Conservation (phyloP, 1,140 invertebrate genomes). For the Rhynchophorus ferrugineus region DNA sequence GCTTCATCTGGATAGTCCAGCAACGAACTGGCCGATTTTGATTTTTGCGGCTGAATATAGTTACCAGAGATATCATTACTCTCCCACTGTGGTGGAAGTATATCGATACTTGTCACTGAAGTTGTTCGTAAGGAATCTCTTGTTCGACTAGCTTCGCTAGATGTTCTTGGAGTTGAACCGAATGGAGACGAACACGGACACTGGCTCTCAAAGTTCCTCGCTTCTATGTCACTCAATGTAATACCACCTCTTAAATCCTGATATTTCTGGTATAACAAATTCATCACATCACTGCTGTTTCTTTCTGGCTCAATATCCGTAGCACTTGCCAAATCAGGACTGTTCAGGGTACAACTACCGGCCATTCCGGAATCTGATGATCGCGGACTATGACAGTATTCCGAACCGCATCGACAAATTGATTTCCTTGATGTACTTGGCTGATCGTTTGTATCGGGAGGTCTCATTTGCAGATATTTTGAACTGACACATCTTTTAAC, state of each 20-base stretch:
- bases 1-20: slow-evolving; percentile 13
- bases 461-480: slow-evolving; percentile 40
- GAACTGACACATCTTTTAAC: slow-evolving; percentile 45
- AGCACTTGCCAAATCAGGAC: slow-evolving; percentile 47
- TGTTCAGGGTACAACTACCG: slow-evolving; percentile 64
- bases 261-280: slow-evolving; percentile 20
- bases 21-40: slow-evolving; percentile 27
- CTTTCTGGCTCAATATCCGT: slow-evolving; percentile 15
- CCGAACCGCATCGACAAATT: slow-evolving; percentile 53
- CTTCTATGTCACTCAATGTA: slow-evolving; percentile 53
- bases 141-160: slow-evolving; percentile 44
- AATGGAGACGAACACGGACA: slow-evolving; percentile 66
- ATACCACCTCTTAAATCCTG: slow-evolving; percentile 22
- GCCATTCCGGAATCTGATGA: slow-evolving; percentile 80
- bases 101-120: slow-evolving; percentile 43
- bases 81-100: slow-evolving; percentile 41
- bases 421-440: slow-evolving; percentile 20
- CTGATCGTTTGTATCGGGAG: slow-evolving; percentile 13
- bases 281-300: slow-evolving; percentile 21
- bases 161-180: slow-evolving; percentile 58
- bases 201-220: slow-evolving; percentile 58
- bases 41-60: slow-evolving; percentile 17
- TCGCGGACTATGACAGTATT: slow-evolving; percentile 51
- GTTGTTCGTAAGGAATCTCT: slow-evolving; percentile 44
- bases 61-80: slow-evolving; percentile 29